Evolutionary conservation across 2,113 vertebrate species (phyloP).

Genomic region (Poicephalus gulielmi): DNA sequence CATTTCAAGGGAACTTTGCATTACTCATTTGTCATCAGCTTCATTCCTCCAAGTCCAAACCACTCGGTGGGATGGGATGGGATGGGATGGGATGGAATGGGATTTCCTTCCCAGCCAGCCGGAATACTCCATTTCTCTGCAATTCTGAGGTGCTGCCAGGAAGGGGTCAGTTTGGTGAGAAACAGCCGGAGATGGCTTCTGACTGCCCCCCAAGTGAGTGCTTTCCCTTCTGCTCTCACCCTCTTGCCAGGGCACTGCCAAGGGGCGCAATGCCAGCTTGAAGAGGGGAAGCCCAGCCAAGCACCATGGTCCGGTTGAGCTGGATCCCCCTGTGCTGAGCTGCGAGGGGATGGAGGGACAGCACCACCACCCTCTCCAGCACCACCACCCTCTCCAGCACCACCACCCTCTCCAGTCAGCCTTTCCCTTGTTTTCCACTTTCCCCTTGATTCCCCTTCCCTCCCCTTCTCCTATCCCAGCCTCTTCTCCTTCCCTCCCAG

Average conservation of each 20-base stretch:
- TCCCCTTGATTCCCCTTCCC: neutral
- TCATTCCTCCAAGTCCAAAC: neutral
- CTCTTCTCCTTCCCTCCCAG: neutral
- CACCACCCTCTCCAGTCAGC: neutral
- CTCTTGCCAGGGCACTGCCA: accelerated
- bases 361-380: neutral
- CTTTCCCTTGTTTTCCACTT: neutral
- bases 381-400: neutral
- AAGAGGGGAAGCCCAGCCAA: neutral
- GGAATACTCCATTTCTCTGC: neutral
- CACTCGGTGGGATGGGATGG: neutral
- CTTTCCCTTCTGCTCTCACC: accelerated
- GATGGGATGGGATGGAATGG: neutral
- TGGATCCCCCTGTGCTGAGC: accelerated
- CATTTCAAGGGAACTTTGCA: neutral
- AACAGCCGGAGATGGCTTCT: neutral
- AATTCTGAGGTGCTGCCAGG: neutral
- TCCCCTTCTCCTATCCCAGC: neutral
- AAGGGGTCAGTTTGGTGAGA: neutral
- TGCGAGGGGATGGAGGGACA: neutral
- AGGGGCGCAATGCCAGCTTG: accelerated
- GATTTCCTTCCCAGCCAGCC: neutral
- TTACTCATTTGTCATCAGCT: neutral
- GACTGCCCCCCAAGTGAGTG: neutral
- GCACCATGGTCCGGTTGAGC: accelerated